These are phyloP conservation scores for Drosophila phalerata DNA, from an alignment of 2,888 invertebrate species.

Conservation along the genomic window DNA sequence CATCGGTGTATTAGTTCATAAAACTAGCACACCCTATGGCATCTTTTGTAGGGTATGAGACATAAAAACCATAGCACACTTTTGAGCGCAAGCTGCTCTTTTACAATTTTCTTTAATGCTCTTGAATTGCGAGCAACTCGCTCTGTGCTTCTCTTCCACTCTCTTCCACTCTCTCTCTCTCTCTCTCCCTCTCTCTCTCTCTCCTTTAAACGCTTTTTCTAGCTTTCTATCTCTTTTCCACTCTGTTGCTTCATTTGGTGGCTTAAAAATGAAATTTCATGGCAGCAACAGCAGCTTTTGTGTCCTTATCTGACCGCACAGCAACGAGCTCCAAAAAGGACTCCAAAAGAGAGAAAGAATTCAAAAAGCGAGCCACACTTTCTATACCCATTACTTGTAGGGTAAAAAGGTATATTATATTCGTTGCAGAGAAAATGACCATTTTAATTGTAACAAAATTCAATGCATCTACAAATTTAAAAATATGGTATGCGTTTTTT, in stretches of 20 bases:
- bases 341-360: background rate
- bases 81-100: constrained; percentile 24
- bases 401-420: background rate
- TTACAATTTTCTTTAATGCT: constrained; percentile 34
- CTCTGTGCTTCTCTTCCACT: background rate
- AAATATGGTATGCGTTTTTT: too few relatives aligned
- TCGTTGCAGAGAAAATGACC: background rate
- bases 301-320: constrained; percentile 23
- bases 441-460: too few relatives aligned
- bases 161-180: background rate
- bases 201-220: background rate
- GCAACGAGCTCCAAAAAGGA: constrained; percentile 6
- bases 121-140: constrained; percentile 13
- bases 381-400: background rate
- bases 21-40: background rate
- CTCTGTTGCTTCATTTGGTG: constrained; percentile 23
- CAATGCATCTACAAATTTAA: too few relatives aligned
- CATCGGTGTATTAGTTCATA: background rate
- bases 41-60: background rate
- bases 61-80: constrained; percentile 19
- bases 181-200: background rate
- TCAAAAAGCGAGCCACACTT: constrained; percentile 10
- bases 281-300: constrained; percentile 23
- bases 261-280: constrained; percentile 38
- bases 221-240: background rate